Evolutionary conservation across 2,888 invertebrate genomes (phyloP).

Genomic region (Hybos culiciformis): DNA sequence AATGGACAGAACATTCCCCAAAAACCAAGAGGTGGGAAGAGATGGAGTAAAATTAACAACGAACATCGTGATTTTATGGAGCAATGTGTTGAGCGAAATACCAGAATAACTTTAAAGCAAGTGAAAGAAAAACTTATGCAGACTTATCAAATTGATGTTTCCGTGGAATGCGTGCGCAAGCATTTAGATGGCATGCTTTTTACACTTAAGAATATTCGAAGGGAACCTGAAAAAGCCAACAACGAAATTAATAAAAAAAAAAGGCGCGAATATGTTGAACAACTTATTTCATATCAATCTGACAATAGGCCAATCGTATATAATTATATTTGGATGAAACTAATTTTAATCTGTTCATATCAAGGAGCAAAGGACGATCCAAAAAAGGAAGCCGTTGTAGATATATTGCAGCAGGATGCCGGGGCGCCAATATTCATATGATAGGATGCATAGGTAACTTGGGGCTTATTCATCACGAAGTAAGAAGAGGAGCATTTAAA

Average conservation of each 20-base stretch:
- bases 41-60: slow-evolving; percentile 1
- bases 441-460: neutral
- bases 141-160: neutral
- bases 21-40: neutral
- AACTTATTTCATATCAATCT: neutral
- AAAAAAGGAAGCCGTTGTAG: neutral
- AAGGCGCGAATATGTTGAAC: neutral
- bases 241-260: slow-evolving; percentile 2
- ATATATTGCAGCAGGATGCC: neutral
- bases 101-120: slow-evolving; percentile 4
- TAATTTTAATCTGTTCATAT: neutral
- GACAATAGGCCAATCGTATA: neutral
- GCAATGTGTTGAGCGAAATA: neutral
- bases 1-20: neutral
- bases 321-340: neutral
- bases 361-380: neutral
- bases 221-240: slow-evolving; percentile 2
- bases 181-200: neutral
- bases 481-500: neutral
- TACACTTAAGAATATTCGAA: slow-evolving; percentile 1
- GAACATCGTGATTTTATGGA: slow-evolving; percentile 3
- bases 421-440: neutral
- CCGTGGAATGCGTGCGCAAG: neutral
- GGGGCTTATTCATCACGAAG: neutral
- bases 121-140: neutral